phyloP scores from a whole-genome alignment of 92 coral and sea anemone genomes.

The Metridium senile region DNA sequence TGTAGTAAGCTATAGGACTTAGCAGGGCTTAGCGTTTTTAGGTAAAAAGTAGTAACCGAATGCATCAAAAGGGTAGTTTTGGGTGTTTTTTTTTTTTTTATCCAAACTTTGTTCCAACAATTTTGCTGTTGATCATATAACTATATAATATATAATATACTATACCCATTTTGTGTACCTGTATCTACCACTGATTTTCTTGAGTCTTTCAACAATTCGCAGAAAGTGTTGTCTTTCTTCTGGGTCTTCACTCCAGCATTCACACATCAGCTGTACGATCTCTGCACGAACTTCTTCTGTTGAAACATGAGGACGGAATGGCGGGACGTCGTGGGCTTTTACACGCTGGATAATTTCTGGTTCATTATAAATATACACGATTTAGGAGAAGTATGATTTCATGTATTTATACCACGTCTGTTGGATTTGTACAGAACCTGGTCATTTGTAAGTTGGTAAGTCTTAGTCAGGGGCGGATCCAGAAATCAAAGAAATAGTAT shows the following conservation, averaged over 20 bases:
- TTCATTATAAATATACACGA: constrained; percentile 20
- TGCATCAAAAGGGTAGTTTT: no score
- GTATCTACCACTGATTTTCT: constrained; percentile 47
- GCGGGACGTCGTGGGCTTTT: constrained; percentile 58
- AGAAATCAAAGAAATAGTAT: no score
- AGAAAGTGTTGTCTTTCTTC: constrained; percentile 50
- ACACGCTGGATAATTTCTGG: constrained; percentile 81
- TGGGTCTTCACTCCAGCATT: constrained; percentile 72
- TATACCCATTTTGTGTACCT: neutral
- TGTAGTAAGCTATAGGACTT: no score
- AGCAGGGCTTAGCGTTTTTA: no score
- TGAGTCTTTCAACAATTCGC: constrained; percentile 40
- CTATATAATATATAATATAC: no score
- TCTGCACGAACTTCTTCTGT: constrained; percentile 36
- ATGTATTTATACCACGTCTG: no score
- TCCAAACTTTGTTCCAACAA: neutral
- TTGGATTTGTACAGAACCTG: no score
- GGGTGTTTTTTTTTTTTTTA: no score
- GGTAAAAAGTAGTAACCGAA: no score
- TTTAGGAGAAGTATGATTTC: constrained; percentile 60
- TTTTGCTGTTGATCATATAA: no score
- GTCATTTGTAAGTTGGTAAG: no score
- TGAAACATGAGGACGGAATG: constrained; percentile 76
- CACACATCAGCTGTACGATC: constrained; percentile 41
- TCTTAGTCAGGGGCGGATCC: no score